Conservation (phyloP, 2,888 invertebrate genomes). For the Spodoptera exigua region DNA sequence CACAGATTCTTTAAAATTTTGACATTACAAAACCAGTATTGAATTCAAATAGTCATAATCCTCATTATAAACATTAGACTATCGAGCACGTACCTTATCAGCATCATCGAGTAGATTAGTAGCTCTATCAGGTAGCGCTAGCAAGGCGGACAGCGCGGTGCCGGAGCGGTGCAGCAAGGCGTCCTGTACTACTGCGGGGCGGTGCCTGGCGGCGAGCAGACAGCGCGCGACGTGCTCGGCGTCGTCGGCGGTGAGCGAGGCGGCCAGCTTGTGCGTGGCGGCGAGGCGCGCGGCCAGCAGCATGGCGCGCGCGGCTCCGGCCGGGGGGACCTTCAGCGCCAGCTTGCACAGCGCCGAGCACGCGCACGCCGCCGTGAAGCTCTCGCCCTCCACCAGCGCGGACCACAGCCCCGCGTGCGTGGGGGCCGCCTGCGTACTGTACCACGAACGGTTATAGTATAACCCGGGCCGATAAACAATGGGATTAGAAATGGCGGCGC, state of each 20-base stretch:
- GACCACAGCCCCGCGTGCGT: constrained; percentile 91
- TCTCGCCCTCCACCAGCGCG: constrained; percentile 98
- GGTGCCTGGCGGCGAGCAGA: constrained; percentile 92
- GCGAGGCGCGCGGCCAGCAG: constrained; percentile 95
- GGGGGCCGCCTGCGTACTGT: constrained; percentile 10
- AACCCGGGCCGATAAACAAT: too few relatives aligned
- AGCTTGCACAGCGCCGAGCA: constrained; percentile 97
- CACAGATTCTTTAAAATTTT: too few relatives aligned
- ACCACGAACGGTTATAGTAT: too few relatives aligned
- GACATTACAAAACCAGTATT: not conserved
- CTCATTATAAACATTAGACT: too few relatives aligned
- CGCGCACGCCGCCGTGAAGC: constrained; percentile 97
- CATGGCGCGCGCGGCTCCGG: constrained; percentile 93
- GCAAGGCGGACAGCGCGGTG: constrained; percentile 90
- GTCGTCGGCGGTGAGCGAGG: constrained; percentile 98
- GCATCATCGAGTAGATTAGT: constrained; percentile 69
- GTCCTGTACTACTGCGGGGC: constrained; percentile 75
- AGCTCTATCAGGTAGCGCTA: constrained; percentile 92
- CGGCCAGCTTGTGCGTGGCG: constrained; percentile 69
- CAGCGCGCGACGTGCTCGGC: constrained; percentile 96
- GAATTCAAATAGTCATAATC: too few relatives aligned
- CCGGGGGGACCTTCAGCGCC: constrained; percentile 88
- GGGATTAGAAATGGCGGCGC: too few relatives aligned
- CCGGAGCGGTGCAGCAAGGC: constrained; percentile 93
- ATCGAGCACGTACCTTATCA: constrained; percentile 56